Percentiles rank a stretch among this genome's conserved stretches.
phyloP scores from a whole-genome alignment of 2,797 vertebrate species.

The Phoxinus dragarum region DNA sequence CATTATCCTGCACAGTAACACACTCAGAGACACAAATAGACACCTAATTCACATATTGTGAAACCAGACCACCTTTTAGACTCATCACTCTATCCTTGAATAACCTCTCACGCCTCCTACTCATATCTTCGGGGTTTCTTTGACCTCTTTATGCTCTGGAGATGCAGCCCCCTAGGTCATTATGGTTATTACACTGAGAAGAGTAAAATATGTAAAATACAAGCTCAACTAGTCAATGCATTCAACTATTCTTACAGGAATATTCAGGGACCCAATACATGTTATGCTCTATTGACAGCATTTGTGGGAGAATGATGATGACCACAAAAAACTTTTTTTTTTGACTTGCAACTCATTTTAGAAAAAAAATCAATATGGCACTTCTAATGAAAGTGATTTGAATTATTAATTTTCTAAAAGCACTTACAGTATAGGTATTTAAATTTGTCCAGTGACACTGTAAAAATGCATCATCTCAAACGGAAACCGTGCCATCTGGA shows the following conservation, averaged over 20 bases:
- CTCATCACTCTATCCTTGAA: conserved; percentile 40
- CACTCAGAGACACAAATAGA: neutral
- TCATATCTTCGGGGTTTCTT: conserved; percentile 24
- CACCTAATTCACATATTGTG: neutral
- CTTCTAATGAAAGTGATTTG: neutral
- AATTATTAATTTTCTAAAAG: neutral
- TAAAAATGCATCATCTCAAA: neutral
- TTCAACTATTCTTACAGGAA: neutral
- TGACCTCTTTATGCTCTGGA: conserved; percentile 37
- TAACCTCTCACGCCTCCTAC: neutral
- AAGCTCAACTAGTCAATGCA: neutral
- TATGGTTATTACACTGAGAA: neutral
- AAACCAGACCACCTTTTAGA: conserved; percentile 29
- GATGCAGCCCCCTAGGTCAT: neutral
- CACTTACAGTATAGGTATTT: neutral
- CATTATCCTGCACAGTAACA: conserved; percentile 19
- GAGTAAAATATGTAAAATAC: neutral
- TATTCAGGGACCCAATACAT: neutral
- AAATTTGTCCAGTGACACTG: neutral
- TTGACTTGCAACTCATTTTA: too few relatives aligned
- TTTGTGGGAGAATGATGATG: neutral
- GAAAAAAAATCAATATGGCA: neutral
- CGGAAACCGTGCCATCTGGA: neutral
- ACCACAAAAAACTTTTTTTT: neutral
- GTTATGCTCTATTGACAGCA: neutral